Percentiles rank a stretch among this genome's conserved stretches.
Evolutionary conservation across 2,113 vertebrate genomes (phyloP).

Genomic region (Ranitomeya imitator): DNA sequence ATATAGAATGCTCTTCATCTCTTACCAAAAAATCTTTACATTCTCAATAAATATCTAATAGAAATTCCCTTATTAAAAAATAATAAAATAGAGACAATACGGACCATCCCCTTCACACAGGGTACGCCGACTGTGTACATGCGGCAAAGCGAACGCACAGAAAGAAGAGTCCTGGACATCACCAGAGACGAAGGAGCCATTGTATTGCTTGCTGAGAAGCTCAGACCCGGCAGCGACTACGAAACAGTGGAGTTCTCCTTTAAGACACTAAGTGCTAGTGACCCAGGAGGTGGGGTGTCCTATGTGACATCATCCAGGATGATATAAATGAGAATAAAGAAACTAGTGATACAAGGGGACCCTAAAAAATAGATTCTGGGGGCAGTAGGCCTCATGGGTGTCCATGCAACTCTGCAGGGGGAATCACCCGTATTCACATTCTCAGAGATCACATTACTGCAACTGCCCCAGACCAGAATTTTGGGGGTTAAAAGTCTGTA

Average conservation of each 20-base stretch:
- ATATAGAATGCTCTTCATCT: conserved; percentile 24
- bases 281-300: background rate
- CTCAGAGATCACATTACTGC: background rate
- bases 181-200: background rate
- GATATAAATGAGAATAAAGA: too few relatives aligned
- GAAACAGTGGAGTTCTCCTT: too few relatives aligned
- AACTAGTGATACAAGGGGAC: background rate
- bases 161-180: background rate
- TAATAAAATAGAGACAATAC: background rate
- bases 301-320: background rate
- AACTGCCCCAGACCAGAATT: too few relatives aligned
- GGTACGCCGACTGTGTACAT: background rate
- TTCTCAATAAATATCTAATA: conserved; percentile 60
- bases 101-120: background rate
- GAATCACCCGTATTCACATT: too few relatives aligned
- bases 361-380: background rate
- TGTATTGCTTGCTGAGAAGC: background rate
- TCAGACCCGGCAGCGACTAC: background rate
- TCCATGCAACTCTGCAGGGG: background rate
- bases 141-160: too few relatives aligned
- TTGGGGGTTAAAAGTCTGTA: too few relatives aligned
- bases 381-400: background rate
- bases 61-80: conserved; percentile 54
- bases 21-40: conserved; percentile 56
- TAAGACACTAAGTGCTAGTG: too few relatives aligned